These are phyloP conservation scores for Melanostoma scalare DNA, from an alignment of 2,888 invertebrate species.

Conservation along the genomic window DNA sequence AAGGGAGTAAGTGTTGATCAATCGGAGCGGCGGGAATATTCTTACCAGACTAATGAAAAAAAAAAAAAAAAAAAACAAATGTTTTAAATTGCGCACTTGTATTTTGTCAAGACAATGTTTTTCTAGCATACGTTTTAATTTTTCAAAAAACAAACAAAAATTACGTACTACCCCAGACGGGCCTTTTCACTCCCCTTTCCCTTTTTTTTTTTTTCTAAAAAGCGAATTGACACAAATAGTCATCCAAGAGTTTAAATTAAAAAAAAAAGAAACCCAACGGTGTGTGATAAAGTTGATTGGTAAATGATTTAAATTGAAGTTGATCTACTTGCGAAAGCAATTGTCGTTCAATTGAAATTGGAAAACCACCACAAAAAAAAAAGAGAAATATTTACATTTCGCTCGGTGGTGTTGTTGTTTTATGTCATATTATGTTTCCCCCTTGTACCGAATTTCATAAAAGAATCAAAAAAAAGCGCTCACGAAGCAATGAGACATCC, in stretches of 20 bases:
- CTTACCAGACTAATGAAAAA: too few species aligned
- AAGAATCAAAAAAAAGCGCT: slow-evolving; percentile 16
- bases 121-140: too few species aligned
- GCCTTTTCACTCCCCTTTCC: not conserved
- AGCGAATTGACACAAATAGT: slow-evolving; percentile 23
- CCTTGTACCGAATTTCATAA: slow-evolving; percentile 13
- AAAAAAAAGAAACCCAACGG: slow-evolving; percentile 14
- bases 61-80: too few species aligned
- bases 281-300: slow-evolving; percentile 36
- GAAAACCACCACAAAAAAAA: slow-evolving; percentile 18
- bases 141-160: too few species aligned
- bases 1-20: too few species aligned
- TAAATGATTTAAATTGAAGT: slow-evolving; percentile 39
- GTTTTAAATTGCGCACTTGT: too few species aligned
- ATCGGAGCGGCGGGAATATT: too few species aligned
- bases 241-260: not conserved
- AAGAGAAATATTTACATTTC: slow-evolving; percentile 8
- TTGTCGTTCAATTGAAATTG: slow-evolving; percentile 46
- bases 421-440: slow-evolving; percentile 11
- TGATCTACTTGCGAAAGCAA: slow-evolving; percentile 56
- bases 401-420: not conserved
- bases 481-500: slow-evolving; percentile 38
- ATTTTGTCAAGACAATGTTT: too few species aligned
- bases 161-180: too few species aligned
- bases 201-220: not conserved